Conservation (phyloP, 2,888 invertebrate species). For the Cabera pusaria region DNA sequence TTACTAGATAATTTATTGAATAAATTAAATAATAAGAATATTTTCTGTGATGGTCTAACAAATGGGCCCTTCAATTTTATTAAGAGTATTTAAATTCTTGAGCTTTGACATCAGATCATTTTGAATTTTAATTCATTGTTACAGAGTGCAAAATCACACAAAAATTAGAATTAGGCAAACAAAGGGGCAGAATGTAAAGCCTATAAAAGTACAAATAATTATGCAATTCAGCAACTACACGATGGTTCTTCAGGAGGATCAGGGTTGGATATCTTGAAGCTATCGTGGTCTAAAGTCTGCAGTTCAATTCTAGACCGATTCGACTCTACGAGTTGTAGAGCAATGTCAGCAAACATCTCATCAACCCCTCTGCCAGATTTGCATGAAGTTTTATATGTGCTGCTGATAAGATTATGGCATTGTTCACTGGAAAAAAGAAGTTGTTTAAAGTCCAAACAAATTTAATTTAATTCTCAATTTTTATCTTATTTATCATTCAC, state of each 20-base stretch:
- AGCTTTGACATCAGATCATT: too few species aligned
- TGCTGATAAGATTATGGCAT: slow-evolving; percentile 94
- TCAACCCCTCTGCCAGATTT: slow-evolving; percentile 93
- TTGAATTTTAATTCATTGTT: too few species aligned
- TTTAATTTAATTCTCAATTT: too few species aligned
- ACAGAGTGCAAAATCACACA: too few species aligned
- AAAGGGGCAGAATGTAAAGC: neutral
- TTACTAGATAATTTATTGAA: too few species aligned
- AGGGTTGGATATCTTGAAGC: slow-evolving; percentile 88
- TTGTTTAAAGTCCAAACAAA: too few species aligned
- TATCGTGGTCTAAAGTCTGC: slow-evolving; percentile 90
- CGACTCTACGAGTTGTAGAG: slow-evolving; percentile 89
- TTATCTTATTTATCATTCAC: too few species aligned
- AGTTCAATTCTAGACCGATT: slow-evolving; percentile 93
- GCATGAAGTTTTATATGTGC: slow-evolving; percentile 95
- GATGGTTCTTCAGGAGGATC: slow-evolving; percentile 82
- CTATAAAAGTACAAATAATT: slow-evolving; percentile 1
- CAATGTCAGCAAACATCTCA: slow-evolving; percentile 96
- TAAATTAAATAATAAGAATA: too few species aligned
- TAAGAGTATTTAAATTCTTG: too few species aligned
- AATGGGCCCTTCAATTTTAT: too few species aligned
- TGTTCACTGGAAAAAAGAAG: slow-evolving; percentile 87
- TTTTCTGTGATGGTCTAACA: too few species aligned
- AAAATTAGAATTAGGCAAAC: slow-evolving; percentile 8
- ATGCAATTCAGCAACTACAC: slow-evolving; percentile 64